Conservation (phyloP, 2,797 vertebrate species). For the Alca torda region DNA sequence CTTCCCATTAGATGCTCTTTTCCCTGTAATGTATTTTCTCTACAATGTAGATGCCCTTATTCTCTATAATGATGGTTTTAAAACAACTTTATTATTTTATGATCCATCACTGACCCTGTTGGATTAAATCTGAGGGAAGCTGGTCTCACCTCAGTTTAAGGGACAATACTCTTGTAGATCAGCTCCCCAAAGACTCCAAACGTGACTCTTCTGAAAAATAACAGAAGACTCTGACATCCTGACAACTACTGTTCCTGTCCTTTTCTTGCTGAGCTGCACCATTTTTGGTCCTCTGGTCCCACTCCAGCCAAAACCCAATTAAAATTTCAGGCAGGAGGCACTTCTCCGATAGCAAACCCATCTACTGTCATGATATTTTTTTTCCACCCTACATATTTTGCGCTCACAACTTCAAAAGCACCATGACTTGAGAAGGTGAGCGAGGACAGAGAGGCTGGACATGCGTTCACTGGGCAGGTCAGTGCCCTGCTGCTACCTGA, state of each 20-base stretch:
- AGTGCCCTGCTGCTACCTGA: background rate
- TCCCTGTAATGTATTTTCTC: background rate
- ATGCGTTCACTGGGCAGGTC: background rate
- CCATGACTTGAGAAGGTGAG: background rate
- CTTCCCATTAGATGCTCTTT: background rate
- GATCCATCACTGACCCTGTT: background rate
- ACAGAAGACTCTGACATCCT: background rate
- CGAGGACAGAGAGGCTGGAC: background rate
- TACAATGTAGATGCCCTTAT: background rate
- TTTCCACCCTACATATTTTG: background rate
- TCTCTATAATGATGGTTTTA: background rate
- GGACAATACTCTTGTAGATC: background rate
- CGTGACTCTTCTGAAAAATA: background rate
- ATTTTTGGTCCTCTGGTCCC: background rate
- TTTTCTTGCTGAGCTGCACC: background rate
- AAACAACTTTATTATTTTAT: background rate
- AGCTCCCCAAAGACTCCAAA: background rate
- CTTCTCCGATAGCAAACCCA: background rate
- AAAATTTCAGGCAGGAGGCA: conserved; percentile 21
- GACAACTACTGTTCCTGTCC: background rate
- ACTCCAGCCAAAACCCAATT: background rate
- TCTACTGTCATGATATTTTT: background rate
- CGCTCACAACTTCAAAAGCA: background rate
- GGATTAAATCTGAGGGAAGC: background rate
- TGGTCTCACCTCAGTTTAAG: background rate